A percentile compares a stretch with the other conserved stretches of the same genome.
Evolutionary conservation across 1,140 invertebrate species (phyloP).

Genomic region (Polypedilum pembai): DNA sequence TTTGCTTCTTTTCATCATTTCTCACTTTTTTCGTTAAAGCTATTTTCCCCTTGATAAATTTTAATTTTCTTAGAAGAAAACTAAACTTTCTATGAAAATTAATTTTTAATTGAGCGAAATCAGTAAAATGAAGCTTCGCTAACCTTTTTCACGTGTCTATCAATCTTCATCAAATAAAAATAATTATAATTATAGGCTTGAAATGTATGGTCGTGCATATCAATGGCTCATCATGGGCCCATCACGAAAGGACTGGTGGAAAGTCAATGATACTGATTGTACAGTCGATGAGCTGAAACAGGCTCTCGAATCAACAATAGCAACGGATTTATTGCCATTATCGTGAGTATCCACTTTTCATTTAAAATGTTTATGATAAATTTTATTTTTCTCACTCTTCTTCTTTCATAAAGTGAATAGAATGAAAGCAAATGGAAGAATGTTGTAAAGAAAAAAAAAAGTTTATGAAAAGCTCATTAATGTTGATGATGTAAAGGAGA

Average conservation of each 20-base stretch:
- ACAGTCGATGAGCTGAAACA: slow-evolving; percentile 64
- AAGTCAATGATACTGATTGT: slow-evolving; percentile 55
- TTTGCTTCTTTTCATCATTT: too few species aligned
- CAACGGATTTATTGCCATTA: slow-evolving; percentile 58
- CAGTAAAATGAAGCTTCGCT: too few species aligned
- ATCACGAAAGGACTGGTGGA: slow-evolving; percentile 74
- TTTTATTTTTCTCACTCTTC: too few species aligned
- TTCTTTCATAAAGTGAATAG: neutral
- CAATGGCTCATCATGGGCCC: slow-evolving; percentile 95
- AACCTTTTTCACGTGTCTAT: too few species aligned
- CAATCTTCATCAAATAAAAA: too few species aligned
- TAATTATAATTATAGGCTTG: slow-evolving; percentile 47
- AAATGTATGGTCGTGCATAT: slow-evolving; percentile 86
- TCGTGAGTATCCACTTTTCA: slow-evolving; percentile 35
- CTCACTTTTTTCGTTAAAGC: too few species aligned
- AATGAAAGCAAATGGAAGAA: neutral
- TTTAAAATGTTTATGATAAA: neutral
- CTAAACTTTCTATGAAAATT: slow-evolving; percentile 17
- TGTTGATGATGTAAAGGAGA: neutral
- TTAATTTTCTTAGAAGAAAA: too few species aligned
- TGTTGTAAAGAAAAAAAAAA: neutral
- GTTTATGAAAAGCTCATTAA: neutral
- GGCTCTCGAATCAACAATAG: slow-evolving; percentile 83
- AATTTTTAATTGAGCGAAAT: too few species aligned
- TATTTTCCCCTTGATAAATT: too few species aligned